Percentiles rank a stretch among this genome's conserved stretches.
These are phyloP conservation scores for Orussus abietinus DNA, from an alignment of 1,140 invertebrate species.

Conservation along the genomic window DNA sequence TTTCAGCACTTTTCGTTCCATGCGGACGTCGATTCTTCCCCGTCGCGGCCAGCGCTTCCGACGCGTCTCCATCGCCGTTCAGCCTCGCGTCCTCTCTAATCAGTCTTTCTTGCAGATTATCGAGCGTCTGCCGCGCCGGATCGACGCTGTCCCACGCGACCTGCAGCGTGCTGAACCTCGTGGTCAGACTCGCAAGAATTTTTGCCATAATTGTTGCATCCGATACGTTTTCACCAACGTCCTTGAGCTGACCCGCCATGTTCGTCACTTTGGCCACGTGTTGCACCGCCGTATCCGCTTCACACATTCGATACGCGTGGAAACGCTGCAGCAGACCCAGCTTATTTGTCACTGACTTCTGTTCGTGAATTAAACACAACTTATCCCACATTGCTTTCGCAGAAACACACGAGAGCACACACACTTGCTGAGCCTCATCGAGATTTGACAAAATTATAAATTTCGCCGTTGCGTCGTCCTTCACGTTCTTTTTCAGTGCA, in stretches of 20 bases:
- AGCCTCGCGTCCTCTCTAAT: conserved; percentile 9
- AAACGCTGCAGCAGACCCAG: conserved; percentile 6
- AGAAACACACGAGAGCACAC: conserved; percentile 10
- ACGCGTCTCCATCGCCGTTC: not conserved
- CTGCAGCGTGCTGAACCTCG: conserved; percentile 12
- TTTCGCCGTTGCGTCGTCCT: conserved; percentile 18
- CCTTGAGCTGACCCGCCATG: conserved; percentile 11
- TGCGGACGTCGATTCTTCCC: conserved; percentile 1
- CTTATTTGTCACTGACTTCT: conserved; percentile 13
- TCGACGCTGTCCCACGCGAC: conserved; percentile 22
- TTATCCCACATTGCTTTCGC: conserved; percentile 6
- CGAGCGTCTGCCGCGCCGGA: conserved; percentile 13
- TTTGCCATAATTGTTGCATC: conserved; percentile 18
- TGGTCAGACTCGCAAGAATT: conserved; percentile 13
- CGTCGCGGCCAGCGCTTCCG: conserved; percentile 4
- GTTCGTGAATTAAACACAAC: conserved; percentile 4
- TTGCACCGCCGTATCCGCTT: conserved; percentile 10
- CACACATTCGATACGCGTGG: conserved; percentile 5
- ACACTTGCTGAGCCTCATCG: conserved; percentile 13
- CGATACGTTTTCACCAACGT: conserved; percentile 15
- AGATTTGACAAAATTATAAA: conserved; percentile 11
- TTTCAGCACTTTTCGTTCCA: conserved; percentile 1
- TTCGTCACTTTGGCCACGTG: conserved; percentile 15
- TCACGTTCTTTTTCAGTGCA: conserved; percentile 4
- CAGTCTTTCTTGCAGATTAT: conserved; percentile 13